Conservation (phyloP, 1,140 invertebrate genomes). For the Drosophila ironensis region DNA sequence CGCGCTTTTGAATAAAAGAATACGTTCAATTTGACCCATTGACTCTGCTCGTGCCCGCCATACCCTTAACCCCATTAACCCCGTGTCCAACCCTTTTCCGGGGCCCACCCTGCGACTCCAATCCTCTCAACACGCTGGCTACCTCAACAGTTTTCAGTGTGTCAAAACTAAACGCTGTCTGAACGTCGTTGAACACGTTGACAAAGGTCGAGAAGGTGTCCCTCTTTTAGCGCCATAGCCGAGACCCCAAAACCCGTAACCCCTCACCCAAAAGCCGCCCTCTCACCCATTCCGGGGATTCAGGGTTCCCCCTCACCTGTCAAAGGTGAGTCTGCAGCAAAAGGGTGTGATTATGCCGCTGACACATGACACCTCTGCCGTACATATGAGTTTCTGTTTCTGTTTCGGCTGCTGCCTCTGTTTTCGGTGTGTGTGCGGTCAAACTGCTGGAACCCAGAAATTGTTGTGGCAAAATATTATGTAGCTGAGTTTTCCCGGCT, state of each 20-base stretch:
- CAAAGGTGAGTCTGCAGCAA: slow-evolving; percentile 44
- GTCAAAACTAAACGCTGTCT: slow-evolving; percentile 44
- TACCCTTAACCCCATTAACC: slow-evolving; percentile 25
- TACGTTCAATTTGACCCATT: slow-evolving; percentile 4
- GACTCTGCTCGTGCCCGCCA: background rate
- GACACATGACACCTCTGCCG: slow-evolving; percentile 68
- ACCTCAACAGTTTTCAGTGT: slow-evolving; percentile 37
- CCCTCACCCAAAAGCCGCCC: background rate
- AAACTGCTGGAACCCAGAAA: slow-evolving; percentile 53
- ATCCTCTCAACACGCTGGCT: slow-evolving; percentile 18
- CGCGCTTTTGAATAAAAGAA: slow-evolving; percentile 12
- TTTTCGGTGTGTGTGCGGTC: slow-evolving; percentile 50
- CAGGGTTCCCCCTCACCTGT: slow-evolving; percentile 22
- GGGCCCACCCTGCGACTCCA: no score
- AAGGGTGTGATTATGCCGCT: slow-evolving; percentile 75
- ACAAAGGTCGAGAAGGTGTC: slow-evolving; percentile 62
- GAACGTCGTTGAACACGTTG: slow-evolving; percentile 54
- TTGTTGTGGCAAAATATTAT: slow-evolving; percentile 55
- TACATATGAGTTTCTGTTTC: slow-evolving; percentile 13
- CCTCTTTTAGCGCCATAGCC: slow-evolving; percentile 33
- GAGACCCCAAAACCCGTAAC: background rate
- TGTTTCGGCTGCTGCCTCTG: background rate
- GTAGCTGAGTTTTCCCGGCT: slow-evolving; percentile 40
- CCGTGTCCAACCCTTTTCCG: slow-evolving; percentile 1
- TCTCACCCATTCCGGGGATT: background rate